These are phyloP conservation scores for Apamea sordens DNA, from an alignment of 2,888 invertebrate genomes.

Conservation along the genomic window DNA sequence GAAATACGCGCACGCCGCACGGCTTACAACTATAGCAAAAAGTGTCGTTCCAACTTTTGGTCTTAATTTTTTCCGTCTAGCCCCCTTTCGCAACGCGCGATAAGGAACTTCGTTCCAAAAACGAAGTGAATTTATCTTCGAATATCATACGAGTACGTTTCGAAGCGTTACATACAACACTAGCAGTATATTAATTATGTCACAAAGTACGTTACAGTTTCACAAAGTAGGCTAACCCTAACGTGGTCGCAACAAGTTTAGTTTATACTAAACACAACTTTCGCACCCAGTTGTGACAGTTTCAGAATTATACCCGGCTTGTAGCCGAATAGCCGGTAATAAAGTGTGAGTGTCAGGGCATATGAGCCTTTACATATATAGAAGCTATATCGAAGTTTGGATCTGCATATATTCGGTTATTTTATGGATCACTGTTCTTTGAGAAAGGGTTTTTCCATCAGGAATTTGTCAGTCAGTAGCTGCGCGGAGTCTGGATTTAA, in stretches of 20 bases:
- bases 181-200: conserved; percentile 28
- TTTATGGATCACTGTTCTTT: neutral
- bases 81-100: too few relatives aligned
- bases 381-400: neutral
- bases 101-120: too few relatives aligned
- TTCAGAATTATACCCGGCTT: conserved; percentile 27
- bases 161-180: neutral
- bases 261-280: conserved; percentile 37
- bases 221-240: conserved; percentile 37
- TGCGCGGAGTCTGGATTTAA: neutral
- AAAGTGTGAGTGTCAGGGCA: conserved; percentile 1
- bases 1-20: too few relatives aligned
- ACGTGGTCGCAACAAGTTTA: conserved; percentile 37
- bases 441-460: neutral
- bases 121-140: neutral
- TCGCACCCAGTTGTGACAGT: conserved; percentile 41
- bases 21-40: too few relatives aligned
- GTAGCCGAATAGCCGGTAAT: neutral
- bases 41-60: too few relatives aligned
- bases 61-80: too few relatives aligned
- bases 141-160: neutral
- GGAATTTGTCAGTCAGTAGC: neutral
- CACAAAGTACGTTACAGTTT: conserved; percentile 39
- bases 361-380: neutral
- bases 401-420: neutral